Percentiles rank a stretch among this genome's conserved stretches.
These are phyloP conservation scores for Pandemis cinnamomeana DNA, from an alignment of 2,888 invertebrate genomes.

Conservation along the genomic window DNA sequence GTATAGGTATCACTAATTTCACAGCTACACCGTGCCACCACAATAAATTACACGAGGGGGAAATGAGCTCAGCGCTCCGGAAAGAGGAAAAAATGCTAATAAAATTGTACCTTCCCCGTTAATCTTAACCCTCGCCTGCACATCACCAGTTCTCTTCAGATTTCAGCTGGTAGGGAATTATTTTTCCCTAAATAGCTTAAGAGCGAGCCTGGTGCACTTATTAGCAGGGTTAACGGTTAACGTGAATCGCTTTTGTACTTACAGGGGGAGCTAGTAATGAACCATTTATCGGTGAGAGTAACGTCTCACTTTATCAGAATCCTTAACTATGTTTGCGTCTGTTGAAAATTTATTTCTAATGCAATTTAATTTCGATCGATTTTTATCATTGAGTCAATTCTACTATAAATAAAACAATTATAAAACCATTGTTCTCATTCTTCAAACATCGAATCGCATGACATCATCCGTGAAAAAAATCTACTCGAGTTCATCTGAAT, in stretches of 20 bases:
- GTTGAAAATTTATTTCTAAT: neutral
- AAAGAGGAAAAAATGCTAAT: constrained; percentile 81
- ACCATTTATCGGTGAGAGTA: neutral
- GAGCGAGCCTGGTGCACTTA: constrained; percentile 28
- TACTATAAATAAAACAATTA: too few species aligned
- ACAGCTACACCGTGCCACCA: constrained; percentile 64
- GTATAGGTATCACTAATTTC: constrained; percentile 73
- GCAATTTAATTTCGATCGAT: neutral
- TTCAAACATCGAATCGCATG: too few species aligned
- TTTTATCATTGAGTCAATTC: too few species aligned
- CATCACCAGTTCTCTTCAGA: constrained; percentile 68
- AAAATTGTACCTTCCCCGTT: constrained; percentile 79
- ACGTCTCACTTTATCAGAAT: neutral
- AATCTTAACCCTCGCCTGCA: constrained; percentile 72
- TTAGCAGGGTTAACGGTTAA: constrained; percentile 20
- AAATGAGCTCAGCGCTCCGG: constrained; percentile 77
- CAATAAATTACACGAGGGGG: constrained; percentile 75
- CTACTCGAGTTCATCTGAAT: too few species aligned
- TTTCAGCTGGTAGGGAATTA: constrained; percentile 55
- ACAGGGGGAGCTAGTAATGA: neutral
- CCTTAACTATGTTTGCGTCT: too few species aligned
- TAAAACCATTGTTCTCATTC: too few species aligned
- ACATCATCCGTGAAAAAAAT: too few species aligned
- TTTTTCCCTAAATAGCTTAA: constrained; percentile 26
- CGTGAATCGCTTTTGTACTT: constrained; percentile 1